phyloP scores from a whole-genome alignment of 2,888 invertebrate genomes.

The Heliconius sara region DNA sequence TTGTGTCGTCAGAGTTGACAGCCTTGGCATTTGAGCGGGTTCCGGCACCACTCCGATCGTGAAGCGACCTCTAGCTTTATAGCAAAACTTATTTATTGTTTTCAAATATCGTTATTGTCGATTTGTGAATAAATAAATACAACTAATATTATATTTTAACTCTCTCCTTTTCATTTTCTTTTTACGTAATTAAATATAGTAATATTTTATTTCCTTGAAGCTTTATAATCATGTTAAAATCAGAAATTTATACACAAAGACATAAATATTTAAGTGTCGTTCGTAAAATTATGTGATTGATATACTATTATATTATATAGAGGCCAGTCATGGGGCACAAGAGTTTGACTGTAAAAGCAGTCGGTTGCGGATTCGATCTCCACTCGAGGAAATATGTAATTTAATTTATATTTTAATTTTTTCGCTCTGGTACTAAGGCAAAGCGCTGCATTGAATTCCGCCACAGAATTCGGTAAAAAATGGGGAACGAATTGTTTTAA shows the following conservation, averaged over 20 bases:
- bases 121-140: neutral
- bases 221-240: neutral
- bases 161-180: neutral
- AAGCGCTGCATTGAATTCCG: too few relatives aligned
- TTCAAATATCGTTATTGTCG: neutral
- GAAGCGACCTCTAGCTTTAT: constrained; percentile 59
- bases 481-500: too few relatives aligned
- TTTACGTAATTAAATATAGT: neutral
- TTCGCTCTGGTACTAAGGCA: too few relatives aligned
- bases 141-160: neutral
- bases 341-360: too few relatives aligned
- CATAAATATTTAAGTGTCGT: neutral
- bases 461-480: too few relatives aligned
- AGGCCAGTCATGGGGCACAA: too few relatives aligned
- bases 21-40: constrained; percentile 84
- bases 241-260: neutral
- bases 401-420: too few relatives aligned
- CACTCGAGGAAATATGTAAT: too few relatives aligned
- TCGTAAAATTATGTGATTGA: neutral
- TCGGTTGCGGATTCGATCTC: too few relatives aligned
- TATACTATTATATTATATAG: too few relatives aligned
- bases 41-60: constrained; percentile 69
- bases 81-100: constrained; percentile 50
- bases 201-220: neutral
- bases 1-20: constrained; percentile 83